Base-by-base conservation (phyloP, 2,113 vertebrate species). In the Romanogobio albipinnatus region DNA sequence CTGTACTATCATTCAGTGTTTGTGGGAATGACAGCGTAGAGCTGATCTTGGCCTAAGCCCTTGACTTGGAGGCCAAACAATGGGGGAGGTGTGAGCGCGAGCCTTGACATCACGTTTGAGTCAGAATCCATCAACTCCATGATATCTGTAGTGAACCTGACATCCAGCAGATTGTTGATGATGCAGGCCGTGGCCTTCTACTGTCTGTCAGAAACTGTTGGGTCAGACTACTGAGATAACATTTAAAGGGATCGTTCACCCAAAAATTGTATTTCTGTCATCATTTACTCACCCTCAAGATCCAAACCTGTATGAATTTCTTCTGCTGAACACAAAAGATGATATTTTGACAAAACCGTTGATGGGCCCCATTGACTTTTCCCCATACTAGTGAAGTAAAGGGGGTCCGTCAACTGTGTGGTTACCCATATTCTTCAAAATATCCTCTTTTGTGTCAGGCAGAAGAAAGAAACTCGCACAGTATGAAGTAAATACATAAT, bases 11-110 rank as follows among this genome's bases (percentile, higher is more conserved):
- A 71, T 70, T 70, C 62, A 39, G 62, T n/a, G 64, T 39, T 68
- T 70, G 64, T 70, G 45, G 15, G n/a, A 70, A 82, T 71, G n/a
- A 51, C 78, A 81, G 64, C 1, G 29, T 36, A 39, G 26, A 53
- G 3, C 80, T 71, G 80, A 82, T 82, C 47, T 56, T 71, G 64
- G 49, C 64, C 80, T 15, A 56, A 68, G 80, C 15, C 9, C 49
- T 82, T 71, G 47, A 82, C 80, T 70, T 4, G 47, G 26, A 58
- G 80, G 64, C 62, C 80, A 43, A 17, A 33, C 1, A 33, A 24
- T 71, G 80, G 80, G 19, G 64, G 47, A 70, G 3, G 80, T 22
- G 45, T 5, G 80, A 70, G 80, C 7, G 17, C 24, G 22, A 56
- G 47, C 26, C 77, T 62, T 22, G 79, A 36, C 49, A 71, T 82